Evolutionary conservation across 2,888 invertebrate species (phyloP), one percentile per base, ranked within the genome.

Genomic region (Callinectes sapidus): DNA sequence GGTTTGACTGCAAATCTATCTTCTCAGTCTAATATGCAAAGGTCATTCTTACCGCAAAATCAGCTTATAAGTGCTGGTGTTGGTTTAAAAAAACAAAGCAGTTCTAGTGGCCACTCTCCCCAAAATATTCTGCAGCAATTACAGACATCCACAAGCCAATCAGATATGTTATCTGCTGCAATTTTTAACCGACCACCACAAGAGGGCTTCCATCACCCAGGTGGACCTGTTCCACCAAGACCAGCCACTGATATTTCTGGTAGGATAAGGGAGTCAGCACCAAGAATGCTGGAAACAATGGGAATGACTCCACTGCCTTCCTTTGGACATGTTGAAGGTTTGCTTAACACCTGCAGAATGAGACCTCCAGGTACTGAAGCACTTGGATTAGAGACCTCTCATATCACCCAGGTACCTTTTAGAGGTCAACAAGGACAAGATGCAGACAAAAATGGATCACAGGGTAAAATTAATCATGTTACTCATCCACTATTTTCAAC

Each of bases 191-290:
- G 92, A 92, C 92, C 92, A 89, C 91, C 92, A 71, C 42, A 86
- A 28, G 92, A 92, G 91, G 89, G 91, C 90, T 92, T 92, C 92
- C 92, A 92, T 92, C 92, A 92, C 39, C 48, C 89, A 55, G 48
- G 89, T 89, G 91, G 92, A 48, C 81, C 90, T 48, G 39, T 89
- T 28, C 90, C 90, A 90, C 77, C 77, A 6, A 90, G 90, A 81
- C 81, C 90, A 77, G 81, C 42, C 55, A 16, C 71, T 85, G 90
- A 90, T n/a, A 66, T 92, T 28, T 23, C 61, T 39, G 90, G 32
- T 23, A 92, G 92, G 88, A 89, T 92, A 87, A 81, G 89, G 61
- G 92, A 92, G 86, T 91, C 92, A 71, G 90, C 91, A 81, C 91
- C 92, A 28, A 90, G 92, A 66, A 92, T 92, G 55, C 18, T 90